These are phyloP conservation scores for Macaca nemestrina DNA, from an alignment of 2,113 vertebrate species.

Conservation along the genomic window DNA sequence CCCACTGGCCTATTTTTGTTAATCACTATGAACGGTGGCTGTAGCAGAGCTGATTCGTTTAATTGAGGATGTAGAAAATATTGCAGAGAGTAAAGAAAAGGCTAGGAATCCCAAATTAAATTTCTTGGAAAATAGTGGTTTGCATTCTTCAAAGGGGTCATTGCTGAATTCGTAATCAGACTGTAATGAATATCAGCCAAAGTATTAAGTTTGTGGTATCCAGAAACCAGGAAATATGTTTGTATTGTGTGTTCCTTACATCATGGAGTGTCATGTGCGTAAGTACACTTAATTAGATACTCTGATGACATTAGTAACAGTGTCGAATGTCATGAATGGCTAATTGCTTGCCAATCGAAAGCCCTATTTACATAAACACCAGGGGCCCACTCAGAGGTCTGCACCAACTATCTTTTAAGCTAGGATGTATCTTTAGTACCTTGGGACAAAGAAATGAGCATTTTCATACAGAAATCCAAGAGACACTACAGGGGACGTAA, in stretches of 20 bases:
- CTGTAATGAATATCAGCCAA: constrained; percentile 17
- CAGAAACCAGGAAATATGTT: constrained; percentile 46
- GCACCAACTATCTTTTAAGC: not conserved
- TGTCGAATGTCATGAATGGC: constrained; percentile 69
- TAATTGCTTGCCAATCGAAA: constrained; percentile 72
- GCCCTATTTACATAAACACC: constrained; percentile 64
- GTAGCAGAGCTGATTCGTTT: constrained; percentile 35
- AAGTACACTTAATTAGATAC: constrained; percentile 71
- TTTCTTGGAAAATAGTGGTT: constrained; percentile 34
- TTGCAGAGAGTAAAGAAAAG: constrained; percentile 17
- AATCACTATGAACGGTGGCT: constrained; percentile 40
- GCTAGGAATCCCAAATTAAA: constrained; percentile 21
- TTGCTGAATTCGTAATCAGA: constrained; percentile 21
- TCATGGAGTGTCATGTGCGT: constrained; percentile 45
- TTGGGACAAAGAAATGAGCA: not conserved
- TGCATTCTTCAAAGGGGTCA: not conserved
- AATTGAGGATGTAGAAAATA: constrained; percentile 49
- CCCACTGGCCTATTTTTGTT: constrained; percentile 52
- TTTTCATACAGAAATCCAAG: not conserved
- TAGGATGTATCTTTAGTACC: not conserved
- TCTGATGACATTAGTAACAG: constrained; percentile 70
- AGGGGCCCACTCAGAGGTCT: not conserved
- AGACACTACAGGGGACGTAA: not conserved
- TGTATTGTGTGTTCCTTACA: constrained; percentile 50
- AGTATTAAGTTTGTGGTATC: not conserved